Percentiles rank a stretch among this genome's conserved stretches.
phyloP scores from a whole-genome alignment of 2,888 invertebrate genomes.

The Rugalucina vietnamica region DNA sequence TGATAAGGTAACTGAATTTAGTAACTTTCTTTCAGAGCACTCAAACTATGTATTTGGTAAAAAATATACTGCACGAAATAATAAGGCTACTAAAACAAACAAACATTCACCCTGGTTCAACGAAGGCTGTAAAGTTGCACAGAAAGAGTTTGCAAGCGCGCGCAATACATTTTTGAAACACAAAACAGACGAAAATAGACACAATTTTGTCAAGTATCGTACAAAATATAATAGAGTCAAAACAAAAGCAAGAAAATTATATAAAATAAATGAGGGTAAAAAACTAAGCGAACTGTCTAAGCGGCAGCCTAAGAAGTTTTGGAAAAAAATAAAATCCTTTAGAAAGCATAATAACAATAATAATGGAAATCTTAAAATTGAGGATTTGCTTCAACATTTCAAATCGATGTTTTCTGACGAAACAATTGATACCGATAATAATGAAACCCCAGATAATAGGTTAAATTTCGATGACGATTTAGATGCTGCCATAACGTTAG shows the following conservation, averaged over 20 bases:
- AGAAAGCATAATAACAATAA: background rate
- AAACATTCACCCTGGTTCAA: background rate
- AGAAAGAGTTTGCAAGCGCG: background rate
- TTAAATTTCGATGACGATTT: background rate
- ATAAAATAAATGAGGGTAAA: background rate
- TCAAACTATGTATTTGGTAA: background rate
- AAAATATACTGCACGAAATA: background rate
- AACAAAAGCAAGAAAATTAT: background rate
- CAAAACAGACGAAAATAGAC: background rate
- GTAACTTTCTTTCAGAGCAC: background rate
- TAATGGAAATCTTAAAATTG: background rate
- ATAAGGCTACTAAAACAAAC: background rate
- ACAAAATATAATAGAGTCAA: background rate
- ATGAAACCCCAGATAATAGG: background rate
- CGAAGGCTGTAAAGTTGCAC: background rate
- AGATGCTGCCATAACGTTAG: background rate
- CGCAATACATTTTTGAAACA: background rate
- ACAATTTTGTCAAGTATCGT: background rate
- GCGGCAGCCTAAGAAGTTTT: background rate
- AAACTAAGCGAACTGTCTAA: background rate
- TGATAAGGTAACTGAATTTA: background rate
- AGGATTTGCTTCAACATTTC: background rate
- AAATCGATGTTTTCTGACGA: background rate
- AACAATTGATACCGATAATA: background rate
- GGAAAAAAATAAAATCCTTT: background rate